Evolutionary conservation across 2,797 vertebrate genomes (phyloP).

Genomic region (Microchirus variegatus): DNA sequence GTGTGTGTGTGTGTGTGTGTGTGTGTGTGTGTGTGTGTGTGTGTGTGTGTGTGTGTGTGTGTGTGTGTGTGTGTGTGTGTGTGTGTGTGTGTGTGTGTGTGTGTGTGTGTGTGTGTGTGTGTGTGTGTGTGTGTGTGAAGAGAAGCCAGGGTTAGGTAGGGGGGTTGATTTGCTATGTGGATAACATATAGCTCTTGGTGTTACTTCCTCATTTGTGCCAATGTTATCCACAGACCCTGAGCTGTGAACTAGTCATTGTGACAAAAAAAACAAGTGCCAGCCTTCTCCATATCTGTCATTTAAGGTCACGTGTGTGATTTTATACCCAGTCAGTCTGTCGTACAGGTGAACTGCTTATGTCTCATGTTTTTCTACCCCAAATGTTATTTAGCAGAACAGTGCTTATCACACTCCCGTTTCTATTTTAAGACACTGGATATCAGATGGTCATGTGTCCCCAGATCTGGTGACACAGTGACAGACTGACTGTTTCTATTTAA

Average conservation of each 20-base stretch:
- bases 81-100: not conserved
- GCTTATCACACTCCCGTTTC: constrained; percentile 7
- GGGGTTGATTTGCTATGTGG: constrained; percentile 44
- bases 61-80: constrained; percentile 11
- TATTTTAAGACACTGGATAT: constrained; percentile 18
- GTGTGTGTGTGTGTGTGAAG: not conserved
- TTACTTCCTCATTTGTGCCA: constrained; percentile 73
- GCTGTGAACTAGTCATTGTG: constrained; percentile 68
- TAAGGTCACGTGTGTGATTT: constrained; percentile 34
- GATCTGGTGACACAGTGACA: constrained; percentile 8
- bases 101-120: constrained; percentile 15
- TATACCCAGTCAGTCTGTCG: constrained; percentile 31
- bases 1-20: constrained; percentile 12
- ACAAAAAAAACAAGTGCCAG: constrained; percentile 63
- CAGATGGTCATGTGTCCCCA: constrained; percentile 10
- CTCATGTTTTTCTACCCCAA: constrained; percentile 19
- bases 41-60: not conserved
- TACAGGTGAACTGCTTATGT: constrained; percentile 15
- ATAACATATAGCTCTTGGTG: constrained; percentile 58
- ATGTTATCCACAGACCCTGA: constrained; percentile 72
- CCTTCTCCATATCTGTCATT: constrained; percentile 24
- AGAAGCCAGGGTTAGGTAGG: not conserved
- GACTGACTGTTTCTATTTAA: constrained; percentile 10
- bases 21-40: constrained; percentile 4
- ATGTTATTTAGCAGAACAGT: constrained; percentile 23